A percentile compares a stretch with the other conserved stretches of the same genome.
Evolutionary conservation across 2,113 vertebrate genomes (phyloP).

Genomic region (Cervus canadensis): DNA sequence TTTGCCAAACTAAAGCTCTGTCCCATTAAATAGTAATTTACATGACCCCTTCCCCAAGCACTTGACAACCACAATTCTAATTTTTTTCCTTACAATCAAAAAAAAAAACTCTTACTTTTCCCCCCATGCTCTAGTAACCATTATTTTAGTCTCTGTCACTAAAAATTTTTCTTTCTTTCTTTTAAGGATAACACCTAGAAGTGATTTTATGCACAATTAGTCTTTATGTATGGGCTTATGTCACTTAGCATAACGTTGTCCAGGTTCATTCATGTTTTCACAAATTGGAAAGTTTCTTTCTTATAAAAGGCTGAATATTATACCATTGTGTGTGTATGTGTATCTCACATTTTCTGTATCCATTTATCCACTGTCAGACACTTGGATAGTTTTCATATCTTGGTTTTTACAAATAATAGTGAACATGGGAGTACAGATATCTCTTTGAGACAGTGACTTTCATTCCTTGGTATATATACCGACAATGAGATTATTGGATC

Average conservation of each 20-base stretch:
- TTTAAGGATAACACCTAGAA: neutral
- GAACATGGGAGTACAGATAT: neutral
- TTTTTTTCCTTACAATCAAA: neutral
- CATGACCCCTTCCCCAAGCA: neutral
- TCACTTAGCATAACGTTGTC: neutral
- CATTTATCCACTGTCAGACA: neutral
- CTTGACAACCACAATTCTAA: neutral
- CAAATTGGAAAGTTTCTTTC: neutral
- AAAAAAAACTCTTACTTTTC: neutral
- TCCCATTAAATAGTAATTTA: neutral
- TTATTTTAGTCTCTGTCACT: neutral
- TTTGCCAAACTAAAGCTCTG: neutral
- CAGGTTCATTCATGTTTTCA: neutral
- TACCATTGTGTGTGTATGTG: neutral
- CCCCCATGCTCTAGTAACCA: neutral
- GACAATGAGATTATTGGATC: neutral
- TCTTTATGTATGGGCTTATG: neutral
- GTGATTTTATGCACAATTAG: neutral
- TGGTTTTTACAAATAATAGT: neutral
- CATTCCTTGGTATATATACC: neutral
- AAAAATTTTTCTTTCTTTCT: neutral
- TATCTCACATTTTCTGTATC: neutral
- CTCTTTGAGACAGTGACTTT: neutral
- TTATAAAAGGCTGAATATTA: neutral
- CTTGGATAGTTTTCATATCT: neutral